Percentiles rank a stretch among this genome's conserved stretches.
Evolutionary conservation across 1,140 invertebrate species (phyloP).

Genomic region (Thaumatotibia leucotreta): DNA sequence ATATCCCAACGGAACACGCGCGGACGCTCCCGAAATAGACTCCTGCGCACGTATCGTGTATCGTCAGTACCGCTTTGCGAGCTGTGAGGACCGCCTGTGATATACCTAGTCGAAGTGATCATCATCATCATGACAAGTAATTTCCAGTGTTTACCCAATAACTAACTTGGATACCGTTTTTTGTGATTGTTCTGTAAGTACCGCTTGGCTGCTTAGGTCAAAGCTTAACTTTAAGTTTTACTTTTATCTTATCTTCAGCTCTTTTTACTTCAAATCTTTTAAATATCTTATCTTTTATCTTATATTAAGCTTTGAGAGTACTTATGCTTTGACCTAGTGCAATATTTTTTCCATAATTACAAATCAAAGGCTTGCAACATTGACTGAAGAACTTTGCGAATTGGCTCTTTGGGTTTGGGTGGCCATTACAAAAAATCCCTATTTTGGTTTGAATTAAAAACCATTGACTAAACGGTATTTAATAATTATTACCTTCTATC

Average conservation of each 20-base stretch:
- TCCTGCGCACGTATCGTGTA: constrained; percentile 52
- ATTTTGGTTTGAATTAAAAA: too few relatives aligned
- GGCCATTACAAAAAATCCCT: neutral
- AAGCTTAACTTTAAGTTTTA: neutral
- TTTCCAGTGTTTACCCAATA: neutral
- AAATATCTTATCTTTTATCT: neutral
- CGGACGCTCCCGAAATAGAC: constrained; percentile 54
- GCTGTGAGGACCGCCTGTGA: constrained; percentile 43
- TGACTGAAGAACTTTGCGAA: too few relatives aligned
- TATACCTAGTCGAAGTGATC: constrained; percentile 51
- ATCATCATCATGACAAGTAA: constrained; percentile 62
- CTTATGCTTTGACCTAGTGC: neutral
- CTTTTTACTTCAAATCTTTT: too few relatives aligned
- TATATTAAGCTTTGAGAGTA: neutral
- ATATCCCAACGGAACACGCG: constrained; percentile 33
- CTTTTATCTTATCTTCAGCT: neutral
- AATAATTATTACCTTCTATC: too few relatives aligned
- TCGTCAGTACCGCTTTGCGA: constrained; percentile 46
- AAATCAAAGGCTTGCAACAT: too few relatives aligned
- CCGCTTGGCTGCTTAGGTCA: neutral
- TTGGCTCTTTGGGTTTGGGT: neutral
- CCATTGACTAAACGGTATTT: too few relatives aligned
- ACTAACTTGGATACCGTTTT: constrained; percentile 3
- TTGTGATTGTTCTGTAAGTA: constrained; percentile 49
- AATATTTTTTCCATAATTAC: neutral